These are phyloP conservation scores for Otolemur crassicaudatus DNA, from an alignment of 2,797 vertebrate species.

Conservation along the genomic window DNA sequence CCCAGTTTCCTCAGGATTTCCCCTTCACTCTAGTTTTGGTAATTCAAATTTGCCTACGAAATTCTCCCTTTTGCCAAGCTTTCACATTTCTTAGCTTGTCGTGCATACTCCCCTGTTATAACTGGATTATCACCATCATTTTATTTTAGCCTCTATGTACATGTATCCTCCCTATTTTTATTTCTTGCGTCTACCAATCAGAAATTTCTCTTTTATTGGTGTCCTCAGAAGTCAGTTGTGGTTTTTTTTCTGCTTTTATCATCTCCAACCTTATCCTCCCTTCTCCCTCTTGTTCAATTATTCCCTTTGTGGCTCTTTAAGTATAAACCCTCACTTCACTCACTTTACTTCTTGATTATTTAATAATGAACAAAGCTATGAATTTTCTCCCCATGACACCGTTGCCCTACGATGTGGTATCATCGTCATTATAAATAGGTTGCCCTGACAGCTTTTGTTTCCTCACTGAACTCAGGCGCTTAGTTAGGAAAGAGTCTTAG, in stretches of 20 bases:
- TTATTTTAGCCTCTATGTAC: background rate
- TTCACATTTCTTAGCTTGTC: background rate
- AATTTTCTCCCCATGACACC: background rate
- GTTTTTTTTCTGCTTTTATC: background rate
- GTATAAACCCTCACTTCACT: background rate
- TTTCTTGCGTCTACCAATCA: background rate
- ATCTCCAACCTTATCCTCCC: background rate
- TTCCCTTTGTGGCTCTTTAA: background rate
- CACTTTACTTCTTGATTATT: background rate
- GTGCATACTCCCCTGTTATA: background rate
- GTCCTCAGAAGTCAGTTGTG: background rate
- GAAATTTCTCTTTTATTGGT: constrained; percentile 7
- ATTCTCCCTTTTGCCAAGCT: background rate
- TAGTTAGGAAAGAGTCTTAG: constrained; percentile 7
- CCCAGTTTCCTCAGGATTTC: background rate
- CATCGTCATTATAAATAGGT: background rate
- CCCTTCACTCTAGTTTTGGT: constrained; percentile 13
- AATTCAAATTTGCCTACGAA: constrained; percentile 9
- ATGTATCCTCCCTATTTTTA: background rate
- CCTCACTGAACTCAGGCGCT: constrained; percentile 1
- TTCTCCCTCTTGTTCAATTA: background rate
- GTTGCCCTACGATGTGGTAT: background rate
- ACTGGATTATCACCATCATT: background rate
- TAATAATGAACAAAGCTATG: background rate
- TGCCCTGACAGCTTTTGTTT: constrained; percentile 15